phyloP scores from a whole-genome alignment of 2,797 vertebrate species.

The Myoxocephalus aenaeus region DNA sequence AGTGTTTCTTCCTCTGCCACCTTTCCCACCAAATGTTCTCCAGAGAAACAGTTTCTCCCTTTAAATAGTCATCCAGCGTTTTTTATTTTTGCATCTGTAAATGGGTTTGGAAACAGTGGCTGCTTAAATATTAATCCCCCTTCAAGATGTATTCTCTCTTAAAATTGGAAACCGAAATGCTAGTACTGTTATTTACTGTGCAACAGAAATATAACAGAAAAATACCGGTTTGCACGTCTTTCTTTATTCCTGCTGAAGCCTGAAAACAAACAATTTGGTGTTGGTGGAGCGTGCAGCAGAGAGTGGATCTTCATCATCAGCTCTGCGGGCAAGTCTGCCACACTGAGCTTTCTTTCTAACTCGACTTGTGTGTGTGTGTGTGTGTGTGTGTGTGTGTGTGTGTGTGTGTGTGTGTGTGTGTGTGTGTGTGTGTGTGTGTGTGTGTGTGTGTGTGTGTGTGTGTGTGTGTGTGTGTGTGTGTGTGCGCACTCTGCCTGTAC shows the following conservation, averaged over 20 bases:
- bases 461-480: slow-evolving; percentile 32
- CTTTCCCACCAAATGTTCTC: slow-evolving; percentile 48
- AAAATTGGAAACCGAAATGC: neutral
- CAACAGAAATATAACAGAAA: neutral
- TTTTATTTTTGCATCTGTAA: slow-evolving; percentile 21
- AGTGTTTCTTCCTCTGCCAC: slow-evolving; percentile 26
- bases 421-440: slow-evolving; percentile 37
- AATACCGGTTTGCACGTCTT: neutral
- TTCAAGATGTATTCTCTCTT: slow-evolving; percentile 7
- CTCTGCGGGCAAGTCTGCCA: slow-evolving; percentile 49
- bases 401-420: slow-evolving; percentile 18
- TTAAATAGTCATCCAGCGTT: slow-evolving; percentile 37
- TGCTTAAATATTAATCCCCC: slow-evolving; percentile 9
- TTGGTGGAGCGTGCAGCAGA: slow-evolving; percentile 15
- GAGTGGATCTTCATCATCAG: slow-evolving; percentile 34
- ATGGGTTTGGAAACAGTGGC: slow-evolving; percentile 25
- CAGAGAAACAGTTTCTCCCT: slow-evolving; percentile 34
- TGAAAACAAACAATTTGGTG: slow-evolving; percentile 35
- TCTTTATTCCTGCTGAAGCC: slow-evolving; percentile 23
- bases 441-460: slow-evolving; percentile 19
- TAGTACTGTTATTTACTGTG: neutral
- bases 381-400: slow-evolving; percentile 25
- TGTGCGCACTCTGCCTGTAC: slow-evolving; percentile 13
- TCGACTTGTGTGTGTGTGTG: slow-evolving; percentile 35
- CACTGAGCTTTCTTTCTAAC: slow-evolving; percentile 34